Evolutionary conservation across 2,888 invertebrate genomes (phyloP), one percentile per base, ranked within the genome.

Genomic region (Drosophila rubida): DNA sequence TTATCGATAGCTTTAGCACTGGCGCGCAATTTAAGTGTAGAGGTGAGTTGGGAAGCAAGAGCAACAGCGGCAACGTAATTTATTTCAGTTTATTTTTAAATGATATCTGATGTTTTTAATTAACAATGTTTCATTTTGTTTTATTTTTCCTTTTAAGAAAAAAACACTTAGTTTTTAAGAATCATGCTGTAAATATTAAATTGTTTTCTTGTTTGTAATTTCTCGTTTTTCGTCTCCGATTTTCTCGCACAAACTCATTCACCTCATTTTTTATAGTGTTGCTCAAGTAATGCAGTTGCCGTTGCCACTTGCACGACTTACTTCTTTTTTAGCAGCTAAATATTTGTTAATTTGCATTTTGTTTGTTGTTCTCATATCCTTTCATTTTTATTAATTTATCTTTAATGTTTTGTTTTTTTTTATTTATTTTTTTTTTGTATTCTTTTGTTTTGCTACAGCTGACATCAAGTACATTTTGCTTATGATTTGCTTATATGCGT

Each of bases 111-210:
- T 80, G 84, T 81, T 75, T 81, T 75, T 80, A 86, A 83, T 81
- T 86, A 84, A 84, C 87, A 84, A 86, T 84, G 84, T 80, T 78
- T 83, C 70, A 61, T 66, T 80, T 80, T 73, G 54, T 57, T 60
- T 78, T 70, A 60, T 53, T 81, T 82, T 82, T 79, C 82, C 67
- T 77, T 77, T 82, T 73, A 75, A 85, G 85, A 85, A 82, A 82
- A 81, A 81, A 82, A 82, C 82, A 82, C 82, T 85, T 82, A 85
- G 78, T 79, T 82, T 70, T 79, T 82, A 85, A 82, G 79, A 85
- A 77, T 78, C 53, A 84, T 84, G 68, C 74, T 79, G 79, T 81
- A 74, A 79, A 70, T 79, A 74, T 84, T 82, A 60, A 69, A 64
- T 37, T 13, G 16, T 37, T 50, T 51, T 41, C 32, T 44, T 30